A percentile compares a stretch with the other conserved stretches of the same genome.
Conservation (phyloP, 1,140 invertebrate genomes). For the Drosophila aff. region DNA sequence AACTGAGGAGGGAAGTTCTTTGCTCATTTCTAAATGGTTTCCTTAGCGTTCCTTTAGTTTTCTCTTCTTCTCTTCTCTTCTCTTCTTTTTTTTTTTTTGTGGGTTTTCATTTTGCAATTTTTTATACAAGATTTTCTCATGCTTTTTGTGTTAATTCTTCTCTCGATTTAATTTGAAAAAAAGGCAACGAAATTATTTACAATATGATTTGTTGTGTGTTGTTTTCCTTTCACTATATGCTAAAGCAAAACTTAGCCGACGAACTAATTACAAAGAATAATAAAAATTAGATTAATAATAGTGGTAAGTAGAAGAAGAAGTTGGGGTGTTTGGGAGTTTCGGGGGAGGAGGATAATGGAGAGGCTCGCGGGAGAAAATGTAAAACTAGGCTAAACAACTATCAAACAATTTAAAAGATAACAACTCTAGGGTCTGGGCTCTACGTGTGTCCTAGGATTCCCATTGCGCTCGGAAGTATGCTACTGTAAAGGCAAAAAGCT, state of each 20-base stretch:
- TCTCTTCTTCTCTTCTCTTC: conserved; percentile 1
- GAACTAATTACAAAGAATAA: conserved; percentile 55
- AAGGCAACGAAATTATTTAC: conserved; percentile 78
- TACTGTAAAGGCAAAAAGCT: conserved; percentile 48
- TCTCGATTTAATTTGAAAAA: conserved; percentile 62
- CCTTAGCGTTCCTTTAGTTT: conserved; percentile 48
- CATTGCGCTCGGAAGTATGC: conserved; percentile 48
- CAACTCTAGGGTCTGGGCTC: conserved; percentile 42
- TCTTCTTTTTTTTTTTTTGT: conserved; percentile 35
- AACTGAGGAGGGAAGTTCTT: conserved; percentile 82
- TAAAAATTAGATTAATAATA: conserved; percentile 20
- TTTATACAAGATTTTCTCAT: conserved; percentile 53
- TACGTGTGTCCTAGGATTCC: conserved; percentile 23
- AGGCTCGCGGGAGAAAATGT: conserved; percentile 2
- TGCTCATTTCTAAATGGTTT: conserved; percentile 77
- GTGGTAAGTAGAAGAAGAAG: conserved; percentile 21
- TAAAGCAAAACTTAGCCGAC: conserved; percentile 40
- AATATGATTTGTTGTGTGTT: conserved; percentile 61
- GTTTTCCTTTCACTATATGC: conserved; percentile 31
- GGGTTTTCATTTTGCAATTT: conserved; percentile 61
- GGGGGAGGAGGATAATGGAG: conserved; percentile 11
- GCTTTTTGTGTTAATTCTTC: conserved; percentile 37
- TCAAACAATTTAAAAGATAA: conserved; percentile 60
- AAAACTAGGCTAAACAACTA: conserved; percentile 58
- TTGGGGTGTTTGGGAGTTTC: background rate